phyloP scores from a whole-genome alignment of 1,140 invertebrate genomes.

The Lepidotrigona ventralis region DNA sequence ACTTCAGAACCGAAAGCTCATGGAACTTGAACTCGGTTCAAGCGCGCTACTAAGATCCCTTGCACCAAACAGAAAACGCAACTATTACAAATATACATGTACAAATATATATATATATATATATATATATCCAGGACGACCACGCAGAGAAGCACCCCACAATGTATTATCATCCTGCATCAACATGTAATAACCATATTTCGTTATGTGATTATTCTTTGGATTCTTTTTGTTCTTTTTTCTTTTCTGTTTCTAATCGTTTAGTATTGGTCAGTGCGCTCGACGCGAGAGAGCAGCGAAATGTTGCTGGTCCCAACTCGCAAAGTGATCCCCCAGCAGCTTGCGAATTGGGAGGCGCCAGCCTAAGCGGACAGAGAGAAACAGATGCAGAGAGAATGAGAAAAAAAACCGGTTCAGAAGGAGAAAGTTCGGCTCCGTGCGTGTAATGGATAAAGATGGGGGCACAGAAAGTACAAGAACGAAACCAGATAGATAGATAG shows the following conservation, averaged over 20 bases:
- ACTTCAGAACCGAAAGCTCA: not conserved
- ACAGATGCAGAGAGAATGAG: constrained; percentile 35
- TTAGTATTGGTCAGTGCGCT: not conserved
- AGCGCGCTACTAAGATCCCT: constrained; percentile 22
- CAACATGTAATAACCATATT: not conserved
- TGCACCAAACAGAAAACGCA: constrained; percentile 29
- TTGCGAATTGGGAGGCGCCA: constrained; percentile 32
- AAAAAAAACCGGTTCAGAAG: constrained; percentile 26
- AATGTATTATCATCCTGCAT: not conserved
- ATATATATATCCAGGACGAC: not conserved
- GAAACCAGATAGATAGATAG: constrained; percentile 18
- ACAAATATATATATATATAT: too few species aligned
- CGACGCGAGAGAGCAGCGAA: constrained; percentile 33
- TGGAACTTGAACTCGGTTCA: constrained; percentile 15
- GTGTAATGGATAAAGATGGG: constrained; percentile 14
- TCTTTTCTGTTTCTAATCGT: not conserved
- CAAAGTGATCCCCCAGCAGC: not conserved
- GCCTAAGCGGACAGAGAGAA: constrained; percentile 41
- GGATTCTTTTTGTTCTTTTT: too few species aligned
- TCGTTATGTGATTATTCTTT: not conserved
- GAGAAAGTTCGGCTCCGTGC: constrained; percentile 20
- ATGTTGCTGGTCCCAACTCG: constrained; percentile 6
- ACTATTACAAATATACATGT: not conserved
- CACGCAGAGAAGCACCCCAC: constrained; percentile 20
- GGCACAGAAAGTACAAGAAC: constrained; percentile 9